phyloP scores from a whole-genome alignment of 2,888 invertebrate species.

The Ormyrus nitidulus region DNA sequence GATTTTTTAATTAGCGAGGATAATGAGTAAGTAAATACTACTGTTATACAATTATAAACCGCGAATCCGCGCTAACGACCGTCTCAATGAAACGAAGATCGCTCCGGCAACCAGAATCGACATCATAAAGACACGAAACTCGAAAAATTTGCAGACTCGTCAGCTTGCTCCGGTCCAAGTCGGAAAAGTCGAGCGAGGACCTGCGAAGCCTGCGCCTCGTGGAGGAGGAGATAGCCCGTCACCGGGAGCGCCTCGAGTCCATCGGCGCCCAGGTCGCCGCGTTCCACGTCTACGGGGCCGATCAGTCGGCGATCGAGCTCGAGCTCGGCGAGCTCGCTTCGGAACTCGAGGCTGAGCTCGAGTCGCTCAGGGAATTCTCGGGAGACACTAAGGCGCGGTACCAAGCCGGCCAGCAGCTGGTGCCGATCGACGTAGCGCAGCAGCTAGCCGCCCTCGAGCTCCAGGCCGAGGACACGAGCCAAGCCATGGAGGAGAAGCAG shows the following conservation, averaged over 20 bases:
- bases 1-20: background rate
- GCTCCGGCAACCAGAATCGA: no score
- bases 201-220: slow-evolving; percentile 86
- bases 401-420: slow-evolving; percentile 74
- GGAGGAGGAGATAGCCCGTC: slow-evolving; percentile 83
- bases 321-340: slow-evolving; percentile 79
- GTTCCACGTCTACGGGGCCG: slow-evolving; percentile 87
- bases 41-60: background rate
- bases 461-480: slow-evolving; percentile 85
- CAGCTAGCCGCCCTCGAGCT: slow-evolving; percentile 89
- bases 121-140: background rate
- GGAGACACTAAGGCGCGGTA: slow-evolving; percentile 75
- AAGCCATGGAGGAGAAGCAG: slow-evolving; percentile 91
- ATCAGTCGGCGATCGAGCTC: slow-evolving; percentile 81
- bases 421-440: slow-evolving; percentile 86
- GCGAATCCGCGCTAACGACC: no score
- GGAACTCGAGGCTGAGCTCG: slow-evolving; percentile 66
- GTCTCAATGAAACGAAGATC: no score
- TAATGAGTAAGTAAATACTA: no score
- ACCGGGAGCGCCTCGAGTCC: slow-evolving; percentile 82
- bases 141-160: slow-evolving; percentile 81
- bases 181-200: slow-evolving; percentile 84
- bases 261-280: slow-evolving; percentile 64
- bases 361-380: slow-evolving; percentile 70
- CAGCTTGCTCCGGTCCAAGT: slow-evolving; percentile 86